Conservation (phyloP, 2,888 invertebrate species). For the Cryptocephalus primarius region DNA sequence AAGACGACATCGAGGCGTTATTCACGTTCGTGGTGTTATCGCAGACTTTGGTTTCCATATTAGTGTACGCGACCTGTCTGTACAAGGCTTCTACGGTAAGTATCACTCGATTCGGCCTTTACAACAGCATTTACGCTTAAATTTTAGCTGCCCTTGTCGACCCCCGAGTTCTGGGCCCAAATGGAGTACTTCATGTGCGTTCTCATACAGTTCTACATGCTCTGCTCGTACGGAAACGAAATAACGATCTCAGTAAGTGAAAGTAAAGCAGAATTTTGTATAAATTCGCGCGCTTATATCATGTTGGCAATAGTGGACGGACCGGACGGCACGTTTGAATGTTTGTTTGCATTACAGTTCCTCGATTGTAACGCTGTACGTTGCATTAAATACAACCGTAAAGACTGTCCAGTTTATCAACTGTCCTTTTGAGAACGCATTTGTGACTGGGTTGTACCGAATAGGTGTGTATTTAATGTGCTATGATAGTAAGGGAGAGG, state of each 20-base stretch:
- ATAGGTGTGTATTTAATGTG: too few relatives aligned
- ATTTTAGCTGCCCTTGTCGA: slow-evolving; percentile 16
- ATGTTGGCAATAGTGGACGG: too few relatives aligned
- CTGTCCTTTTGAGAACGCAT: too few relatives aligned
- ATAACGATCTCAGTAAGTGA: slow-evolving; percentile 19
- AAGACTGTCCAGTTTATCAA: too few relatives aligned
- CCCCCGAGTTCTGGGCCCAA: slow-evolving; percentile 19
- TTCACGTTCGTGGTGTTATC: slow-evolving; percentile 19
- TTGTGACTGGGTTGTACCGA: too few relatives aligned
- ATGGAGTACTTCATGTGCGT: slow-evolving; percentile 16
- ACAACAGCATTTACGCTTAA: not conserved
- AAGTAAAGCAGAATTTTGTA: not conserved
- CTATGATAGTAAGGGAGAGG: too few relatives aligned
- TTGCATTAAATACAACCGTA: too few relatives aligned
- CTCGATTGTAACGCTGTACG: too few relatives aligned
- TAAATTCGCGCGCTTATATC: too few relatives aligned
- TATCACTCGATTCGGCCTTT: slow-evolving; percentile 1
- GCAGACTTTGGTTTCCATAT: slow-evolving; percentile 20
- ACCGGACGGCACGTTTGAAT: too few relatives aligned
- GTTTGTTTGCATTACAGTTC: too few relatives aligned
- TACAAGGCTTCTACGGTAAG: slow-evolving; percentile 18
- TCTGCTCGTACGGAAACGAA: slow-evolving; percentile 21
- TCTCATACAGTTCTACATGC: slow-evolving; percentile 14
- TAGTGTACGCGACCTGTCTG: slow-evolving; percentile 21
- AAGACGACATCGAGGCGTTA: slow-evolving; percentile 17